Conservation (phyloP, 1,140 invertebrate species). For the Zophobas atratus region DNA sequence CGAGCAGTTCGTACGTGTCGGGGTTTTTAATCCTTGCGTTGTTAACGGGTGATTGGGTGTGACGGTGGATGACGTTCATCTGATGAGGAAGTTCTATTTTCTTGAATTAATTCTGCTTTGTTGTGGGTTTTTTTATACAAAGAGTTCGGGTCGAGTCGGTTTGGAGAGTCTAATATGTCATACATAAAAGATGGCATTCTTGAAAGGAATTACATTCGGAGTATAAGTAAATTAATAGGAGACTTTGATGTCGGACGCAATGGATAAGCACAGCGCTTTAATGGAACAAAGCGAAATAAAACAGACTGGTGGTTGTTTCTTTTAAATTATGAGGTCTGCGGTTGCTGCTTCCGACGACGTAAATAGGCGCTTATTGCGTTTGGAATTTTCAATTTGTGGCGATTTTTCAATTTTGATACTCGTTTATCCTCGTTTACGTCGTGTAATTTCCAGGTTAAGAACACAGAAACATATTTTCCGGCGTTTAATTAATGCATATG, state of each 20-base stretch:
- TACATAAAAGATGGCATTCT: slow-evolving; percentile 27
- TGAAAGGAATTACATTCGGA: slow-evolving; percentile 29
- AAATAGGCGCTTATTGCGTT: no score
- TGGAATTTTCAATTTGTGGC: no score
- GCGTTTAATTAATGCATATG: no score
- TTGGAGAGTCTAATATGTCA: slow-evolving; percentile 8
- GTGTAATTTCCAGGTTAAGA: no score
- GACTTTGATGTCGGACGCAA: slow-evolving; percentile 18
- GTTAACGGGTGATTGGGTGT: no score
- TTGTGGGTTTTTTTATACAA: slow-evolving; percentile 19
- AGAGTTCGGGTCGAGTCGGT: background rate
- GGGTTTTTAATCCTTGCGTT: no score
- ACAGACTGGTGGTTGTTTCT: background rate
- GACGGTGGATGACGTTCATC: background rate
- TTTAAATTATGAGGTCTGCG: slow-evolving; percentile 5
- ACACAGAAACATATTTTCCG: no score
- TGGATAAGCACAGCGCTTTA: slow-evolving; percentile 14
- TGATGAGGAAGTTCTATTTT: background rate
- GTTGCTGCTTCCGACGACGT: no score
- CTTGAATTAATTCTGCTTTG: slow-evolving; percentile 23
- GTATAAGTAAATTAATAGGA: slow-evolving; percentile 37
- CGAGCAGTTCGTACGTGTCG: no score
- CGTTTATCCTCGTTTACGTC: no score
- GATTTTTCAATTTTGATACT: no score
- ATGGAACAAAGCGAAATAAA: slow-evolving; percentile 11